Base-by-base conservation (phyloP, 2,113 vertebrate genomes). In the Pyxicephalus adspersus region DNA sequence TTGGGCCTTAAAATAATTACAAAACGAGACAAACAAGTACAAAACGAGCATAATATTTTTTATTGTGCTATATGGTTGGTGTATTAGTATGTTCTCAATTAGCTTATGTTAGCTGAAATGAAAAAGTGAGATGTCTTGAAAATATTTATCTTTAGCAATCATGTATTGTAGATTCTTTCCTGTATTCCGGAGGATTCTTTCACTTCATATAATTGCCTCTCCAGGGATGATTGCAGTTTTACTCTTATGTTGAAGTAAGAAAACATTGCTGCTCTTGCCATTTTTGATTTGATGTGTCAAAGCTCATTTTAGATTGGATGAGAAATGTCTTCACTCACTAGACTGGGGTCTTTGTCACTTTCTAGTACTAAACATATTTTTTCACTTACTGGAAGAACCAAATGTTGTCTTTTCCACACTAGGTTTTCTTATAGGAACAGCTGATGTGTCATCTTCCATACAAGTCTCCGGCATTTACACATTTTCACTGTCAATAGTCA, bases 201-300 rank as follows among this genome's bases (percentile, higher is more conserved):
- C 23, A 52, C 22, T 52, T 67, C 16, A 66, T 31, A 20, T 77
- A 79, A 79, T 79, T 79, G 54, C 29, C 19, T 79, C 77, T 67
- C 77, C 8, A 18, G 77, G 77, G 77, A 70, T 22, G 7, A 18
- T 18, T 23, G 20, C 23, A 50, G 29, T 58, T 78, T 70, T 79
- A 28, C 26, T 29, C 54, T 68, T 60, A 3, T 17, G 29, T 38
- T 23, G 38, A 7, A 58, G 66, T 22, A 79, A 58, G 66, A 55
- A 79, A 77, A 77, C 16, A 26, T 15, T 68, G 31, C 65, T 60
- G 29, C 16, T 26, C 29, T 57, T 8, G 2, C 28, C 50, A 50
- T 67, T 77, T 77, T 13, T 57, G 18, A 64, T 23, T 20, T 11
- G 6, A 11, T 16, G 16, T 50, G 19, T 20, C 34, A 22, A 28